Conservation (phyloP, 2,797 vertebrate genomes). For the Tokudaia muenninki region DNA sequence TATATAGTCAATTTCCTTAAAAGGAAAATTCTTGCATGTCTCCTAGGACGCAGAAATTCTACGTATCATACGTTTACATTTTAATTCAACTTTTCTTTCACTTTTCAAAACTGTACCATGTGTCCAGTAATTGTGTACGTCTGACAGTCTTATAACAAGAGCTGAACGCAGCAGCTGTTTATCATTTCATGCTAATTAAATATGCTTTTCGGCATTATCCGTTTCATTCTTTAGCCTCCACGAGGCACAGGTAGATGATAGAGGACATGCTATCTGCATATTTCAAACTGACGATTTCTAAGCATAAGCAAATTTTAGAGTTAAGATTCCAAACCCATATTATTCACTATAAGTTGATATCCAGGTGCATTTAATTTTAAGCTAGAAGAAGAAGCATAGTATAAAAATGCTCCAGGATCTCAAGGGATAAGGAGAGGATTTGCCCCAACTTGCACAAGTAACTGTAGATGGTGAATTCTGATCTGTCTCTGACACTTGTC, state of each 20-base stretch:
- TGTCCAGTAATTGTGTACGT: slow-evolving; percentile 28
- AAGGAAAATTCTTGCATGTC: slow-evolving; percentile 64
- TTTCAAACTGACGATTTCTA: slow-evolving; percentile 25
- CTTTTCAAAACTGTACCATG: slow-evolving; percentile 43
- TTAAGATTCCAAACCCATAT: slow-evolving; percentile 43
- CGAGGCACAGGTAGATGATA: not conserved
- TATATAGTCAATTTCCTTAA: slow-evolving; percentile 58
- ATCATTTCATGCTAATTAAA: slow-evolving; percentile 68
- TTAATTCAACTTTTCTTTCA: slow-evolving; percentile 61
- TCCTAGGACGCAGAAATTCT: slow-evolving; percentile 43
- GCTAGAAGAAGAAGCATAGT: not conserved
- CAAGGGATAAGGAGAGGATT: not conserved
- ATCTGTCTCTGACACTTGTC: not conserved
- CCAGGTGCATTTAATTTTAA: slow-evolving; percentile 61
- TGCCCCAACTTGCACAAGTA: not conserved
- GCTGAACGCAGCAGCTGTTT: slow-evolving; percentile 53
- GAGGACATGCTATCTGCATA: not conserved
- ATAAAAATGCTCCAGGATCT: not conserved
- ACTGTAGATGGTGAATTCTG: not conserved
- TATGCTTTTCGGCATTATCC: not conserved
- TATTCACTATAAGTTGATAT: slow-evolving; percentile 31
- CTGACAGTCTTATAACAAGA: slow-evolving; percentile 38
- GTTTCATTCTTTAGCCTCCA: slow-evolving; percentile 7
- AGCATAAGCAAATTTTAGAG: slow-evolving; percentile 18
- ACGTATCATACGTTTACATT: slow-evolving; percentile 46